phyloP scores from a whole-genome alignment of 2,888 invertebrate species.

The Physocephala rufipes region DNA sequence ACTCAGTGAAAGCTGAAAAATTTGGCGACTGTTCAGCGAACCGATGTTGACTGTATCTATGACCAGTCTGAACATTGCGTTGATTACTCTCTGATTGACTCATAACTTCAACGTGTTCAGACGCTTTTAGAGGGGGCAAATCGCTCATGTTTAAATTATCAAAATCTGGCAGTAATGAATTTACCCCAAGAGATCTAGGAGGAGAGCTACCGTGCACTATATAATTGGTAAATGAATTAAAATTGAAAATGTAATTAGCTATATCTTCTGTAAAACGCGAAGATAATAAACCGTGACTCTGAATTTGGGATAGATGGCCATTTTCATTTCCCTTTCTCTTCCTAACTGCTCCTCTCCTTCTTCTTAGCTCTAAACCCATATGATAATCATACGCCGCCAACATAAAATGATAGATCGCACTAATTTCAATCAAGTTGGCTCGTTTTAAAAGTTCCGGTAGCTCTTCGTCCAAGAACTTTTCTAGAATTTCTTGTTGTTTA shows the following conservation, averaged over 20 bases:
- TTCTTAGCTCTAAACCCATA: slow-evolving; percentile 39
- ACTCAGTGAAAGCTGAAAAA: not conserved
- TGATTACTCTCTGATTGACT: no score
- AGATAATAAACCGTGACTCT: no score
- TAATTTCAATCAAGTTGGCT: slow-evolving; percentile 43
- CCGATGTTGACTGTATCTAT: no score
- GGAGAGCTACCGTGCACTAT: not conserved
- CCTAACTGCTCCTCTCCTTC: not conserved
- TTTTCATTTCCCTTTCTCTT: no score
- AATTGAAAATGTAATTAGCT: not conserved
- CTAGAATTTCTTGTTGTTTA: slow-evolving; percentile 44
- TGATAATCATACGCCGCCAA: slow-evolving; percentile 44
- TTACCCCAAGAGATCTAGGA: not conserved
- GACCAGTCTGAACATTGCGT: no score
- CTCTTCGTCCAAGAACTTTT: slow-evolving; percentile 43
- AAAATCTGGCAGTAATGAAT: not conserved
- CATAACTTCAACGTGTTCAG: not conserved
- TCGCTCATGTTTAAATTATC: not conserved
- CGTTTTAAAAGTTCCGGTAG: slow-evolving; percentile 38
- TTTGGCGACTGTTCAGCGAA: not conserved
- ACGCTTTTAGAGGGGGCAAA: not conserved
- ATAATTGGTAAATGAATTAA: not conserved
- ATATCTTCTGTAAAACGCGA: not conserved
- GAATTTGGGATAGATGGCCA: no score
- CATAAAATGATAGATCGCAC: slow-evolving; percentile 48